Conservation (phyloP, 2,113 vertebrate genomes). For the Ochotona princeps region DNA sequence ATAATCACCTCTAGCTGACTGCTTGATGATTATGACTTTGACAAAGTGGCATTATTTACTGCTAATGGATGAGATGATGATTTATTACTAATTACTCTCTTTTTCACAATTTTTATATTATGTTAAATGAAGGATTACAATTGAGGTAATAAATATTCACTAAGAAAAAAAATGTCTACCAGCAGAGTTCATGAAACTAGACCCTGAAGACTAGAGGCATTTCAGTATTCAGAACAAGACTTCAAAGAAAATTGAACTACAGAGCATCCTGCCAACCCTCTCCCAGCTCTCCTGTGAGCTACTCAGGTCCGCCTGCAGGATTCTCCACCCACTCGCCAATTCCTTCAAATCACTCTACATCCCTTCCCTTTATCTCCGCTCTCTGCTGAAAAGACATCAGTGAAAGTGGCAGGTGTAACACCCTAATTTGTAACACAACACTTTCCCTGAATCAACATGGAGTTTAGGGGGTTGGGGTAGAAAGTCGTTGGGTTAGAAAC, state of each 20-base stretch:
- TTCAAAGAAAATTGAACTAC: neutral
- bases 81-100: slow-evolving; percentile 82
- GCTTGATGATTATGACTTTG: slow-evolving; percentile 78
- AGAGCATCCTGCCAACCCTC: neutral
- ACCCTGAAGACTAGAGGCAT: slow-evolving; percentile 13
- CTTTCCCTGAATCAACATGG: neutral
- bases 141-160: slow-evolving; percentile 80
- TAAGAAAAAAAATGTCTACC: slow-evolving; percentile 56
- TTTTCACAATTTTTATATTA: slow-evolving; percentile 82
- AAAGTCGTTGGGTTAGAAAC: neutral
- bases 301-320: neutral
- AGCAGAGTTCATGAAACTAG: slow-evolving; percentile 67
- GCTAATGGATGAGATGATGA: slow-evolving; percentile 83
- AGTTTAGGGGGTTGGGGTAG: neutral
- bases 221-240: slow-evolving; percentile 7
- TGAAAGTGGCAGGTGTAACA: neutral
- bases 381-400: neutral
- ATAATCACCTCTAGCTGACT: slow-evolving; percentile 82
- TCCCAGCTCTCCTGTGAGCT: neutral
- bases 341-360: neutral
- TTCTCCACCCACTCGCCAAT: neutral
- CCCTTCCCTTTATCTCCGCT: neutral
- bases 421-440: neutral
- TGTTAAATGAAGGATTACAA: slow-evolving; percentile 80
- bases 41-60: slow-evolving; percentile 84